A percentile compares a stretch with the other conserved stretches of the same genome.
Conservation (phyloP, 2,113 vertebrate species). For the Drymodes brunneopygia region DNA sequence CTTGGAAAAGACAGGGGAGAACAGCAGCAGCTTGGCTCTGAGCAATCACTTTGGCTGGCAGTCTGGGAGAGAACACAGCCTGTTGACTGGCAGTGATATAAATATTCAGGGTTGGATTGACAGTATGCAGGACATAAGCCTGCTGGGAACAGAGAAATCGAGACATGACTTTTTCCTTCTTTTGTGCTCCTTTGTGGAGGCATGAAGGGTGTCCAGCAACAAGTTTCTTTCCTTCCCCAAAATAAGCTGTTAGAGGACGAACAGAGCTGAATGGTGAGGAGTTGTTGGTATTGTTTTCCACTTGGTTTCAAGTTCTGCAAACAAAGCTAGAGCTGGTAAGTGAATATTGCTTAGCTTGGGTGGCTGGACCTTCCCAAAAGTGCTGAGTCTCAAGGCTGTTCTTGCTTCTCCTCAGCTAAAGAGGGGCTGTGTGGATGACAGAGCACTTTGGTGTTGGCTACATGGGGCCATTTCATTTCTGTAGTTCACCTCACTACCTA, state of each 20-base stretch:
- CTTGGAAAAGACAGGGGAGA: slow-evolving; percentile 7
- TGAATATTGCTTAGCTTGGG: background rate
- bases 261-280: accelerated
- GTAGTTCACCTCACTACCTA: background rate
- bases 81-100: slow-evolving; percentile 34
- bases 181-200: background rate
- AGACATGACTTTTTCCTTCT: background rate
- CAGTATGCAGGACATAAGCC: background rate
- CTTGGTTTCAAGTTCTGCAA: slow-evolving; percentile 2
- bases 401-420: background rate
- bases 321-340: slow-evolving; percentile 17
- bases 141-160: background rate
- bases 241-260: background rate
- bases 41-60: slow-evolving; percentile 28
- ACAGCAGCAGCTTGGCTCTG: slow-evolving; percentile 34
- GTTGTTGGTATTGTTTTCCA: background rate
- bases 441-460: background rate
- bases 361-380: background rate
- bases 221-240: background rate
- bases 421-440: background rate
- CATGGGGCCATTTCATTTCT: background rate
- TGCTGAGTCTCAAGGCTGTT: background rate
- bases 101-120: slow-evolving; percentile 42
- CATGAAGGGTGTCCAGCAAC: background rate
- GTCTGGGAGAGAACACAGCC: slow-evolving; percentile 17